phyloP scores from a whole-genome alignment of 2,113 vertebrate genomes.

The Naja naja region DNA sequence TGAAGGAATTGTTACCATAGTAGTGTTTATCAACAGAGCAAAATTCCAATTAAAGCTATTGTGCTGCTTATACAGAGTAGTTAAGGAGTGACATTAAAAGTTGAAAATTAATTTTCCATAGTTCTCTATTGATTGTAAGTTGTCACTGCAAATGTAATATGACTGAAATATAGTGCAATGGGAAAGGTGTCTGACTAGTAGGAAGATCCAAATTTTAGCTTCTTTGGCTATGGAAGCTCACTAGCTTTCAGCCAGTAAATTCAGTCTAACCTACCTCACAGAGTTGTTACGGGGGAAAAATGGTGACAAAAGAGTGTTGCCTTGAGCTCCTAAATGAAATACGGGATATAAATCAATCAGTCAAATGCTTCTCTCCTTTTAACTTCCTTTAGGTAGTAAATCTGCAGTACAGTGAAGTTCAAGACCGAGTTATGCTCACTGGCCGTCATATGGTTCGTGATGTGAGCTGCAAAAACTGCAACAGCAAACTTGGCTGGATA shows the following conservation, averaged over 20 bases:
- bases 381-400: conserved; percentile 86
- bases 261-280: background rate
- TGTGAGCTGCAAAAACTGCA: conserved; percentile 99
- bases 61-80: background rate
- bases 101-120: background rate
- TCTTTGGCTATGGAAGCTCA: background rate
- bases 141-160: background rate
- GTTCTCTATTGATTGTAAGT: accelerated
- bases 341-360: background rate
- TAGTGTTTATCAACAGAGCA: background rate
- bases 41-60: background rate
- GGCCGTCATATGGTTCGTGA: conserved; percentile 98
- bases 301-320: background rate
- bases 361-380: background rate
- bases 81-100: background rate
- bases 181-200: background rate
- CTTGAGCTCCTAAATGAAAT: background rate
- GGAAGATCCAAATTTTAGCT: background rate
- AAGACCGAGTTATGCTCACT: conserved; percentile 97
- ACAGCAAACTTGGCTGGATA: conserved; percentile 99
- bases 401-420: conserved; percentile 96
- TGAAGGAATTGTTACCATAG: background rate
- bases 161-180: background rate
- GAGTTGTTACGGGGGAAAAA: background rate
- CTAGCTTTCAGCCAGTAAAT: background rate